These are phyloP conservation scores for Ammospiza nelsoni DNA, from an alignment of 2,113 vertebrate genomes.

Conservation along the genomic window DNA sequence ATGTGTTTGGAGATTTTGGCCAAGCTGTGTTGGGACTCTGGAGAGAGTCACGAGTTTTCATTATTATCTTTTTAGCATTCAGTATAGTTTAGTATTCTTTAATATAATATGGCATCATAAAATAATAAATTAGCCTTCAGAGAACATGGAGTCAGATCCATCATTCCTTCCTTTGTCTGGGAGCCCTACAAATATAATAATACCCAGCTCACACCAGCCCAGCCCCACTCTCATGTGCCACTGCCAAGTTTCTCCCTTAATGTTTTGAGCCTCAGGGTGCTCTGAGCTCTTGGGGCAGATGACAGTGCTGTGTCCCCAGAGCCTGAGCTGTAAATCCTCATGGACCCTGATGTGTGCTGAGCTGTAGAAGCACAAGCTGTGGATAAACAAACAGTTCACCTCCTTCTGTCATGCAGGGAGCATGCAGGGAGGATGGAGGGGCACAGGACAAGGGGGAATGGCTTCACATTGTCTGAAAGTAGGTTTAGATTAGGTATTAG, in stretches of 20 bases:
- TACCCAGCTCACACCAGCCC: background rate
- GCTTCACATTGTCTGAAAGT: background rate
- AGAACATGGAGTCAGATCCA: no score
- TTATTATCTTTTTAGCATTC: no score
- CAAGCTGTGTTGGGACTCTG: no score
- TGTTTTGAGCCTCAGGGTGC: background rate
- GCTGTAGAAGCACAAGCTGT: background rate
- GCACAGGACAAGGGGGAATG: background rate
- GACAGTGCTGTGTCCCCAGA: background rate
- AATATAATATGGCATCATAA: no score
- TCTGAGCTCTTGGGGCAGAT: background rate
- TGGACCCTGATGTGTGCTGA: fast-evolving
- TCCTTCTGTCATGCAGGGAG: background rate
- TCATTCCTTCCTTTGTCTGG: no score
- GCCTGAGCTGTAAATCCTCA: background rate
- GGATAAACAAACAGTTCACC: background rate
- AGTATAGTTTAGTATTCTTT: no score
- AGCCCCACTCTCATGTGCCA: no score
- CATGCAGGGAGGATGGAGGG: background rate
- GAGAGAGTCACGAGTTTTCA: no score
- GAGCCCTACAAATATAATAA: no score
- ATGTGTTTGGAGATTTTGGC: no score
- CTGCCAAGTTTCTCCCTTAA: fast-evolving
- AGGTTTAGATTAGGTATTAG: background rate
- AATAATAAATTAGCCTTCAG: no score